Evolutionary conservation across 2,888 invertebrate species (phyloP), one percentile per base, ranked within the genome.

Genomic region (Sthenelais limicola): DNA sequence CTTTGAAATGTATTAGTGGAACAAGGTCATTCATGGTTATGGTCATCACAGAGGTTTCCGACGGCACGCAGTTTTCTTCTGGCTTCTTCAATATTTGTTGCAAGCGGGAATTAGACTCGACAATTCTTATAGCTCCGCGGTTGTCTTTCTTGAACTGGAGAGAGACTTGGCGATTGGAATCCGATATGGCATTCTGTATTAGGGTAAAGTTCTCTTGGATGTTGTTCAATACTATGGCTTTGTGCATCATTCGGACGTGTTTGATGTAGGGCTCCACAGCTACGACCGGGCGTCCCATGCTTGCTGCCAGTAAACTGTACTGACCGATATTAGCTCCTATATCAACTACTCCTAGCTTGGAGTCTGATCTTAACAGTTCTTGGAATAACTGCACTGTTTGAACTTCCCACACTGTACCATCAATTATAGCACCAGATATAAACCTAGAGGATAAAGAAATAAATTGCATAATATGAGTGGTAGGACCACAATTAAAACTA

Each of bases 281-380:
- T 15, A 74, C 48, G 15, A 74, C 74, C 18, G 24, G 51, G 21
- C 54, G 52, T 15, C 71, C 54, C 38, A 70, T 52, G 24, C 49
- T 67, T 21, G 68, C 67, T 18, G 68, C 74, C 2, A 70, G 43
- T 21, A 74, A 43, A 26, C 62, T 71, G 67, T 52, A 74, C 21
- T 70, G 62, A 9, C 74, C 74, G 12, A 74, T 66, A 38, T 74
- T 74, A 3, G 74, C 71, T 18, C 74, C 74, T n/a, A 74, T 51
- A 32, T 74, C 74, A 21, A 74, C 21, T 7, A 74, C 38, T 21
- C 54, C 68, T 15, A 73, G 38, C n/a, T 21, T n/a, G 15, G 68
- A 56, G 28, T 73, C 28, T 9, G 30, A 18, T 1, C 35, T 24
- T 9, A 73, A 35, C 3, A 73, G 12, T 52, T 73, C 68, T 54